Percentiles rank a stretch among this genome's conserved stretches.
phyloP scores from a whole-genome alignment of 1,140 invertebrate species.

The Hycleus phaleratus region DNA sequence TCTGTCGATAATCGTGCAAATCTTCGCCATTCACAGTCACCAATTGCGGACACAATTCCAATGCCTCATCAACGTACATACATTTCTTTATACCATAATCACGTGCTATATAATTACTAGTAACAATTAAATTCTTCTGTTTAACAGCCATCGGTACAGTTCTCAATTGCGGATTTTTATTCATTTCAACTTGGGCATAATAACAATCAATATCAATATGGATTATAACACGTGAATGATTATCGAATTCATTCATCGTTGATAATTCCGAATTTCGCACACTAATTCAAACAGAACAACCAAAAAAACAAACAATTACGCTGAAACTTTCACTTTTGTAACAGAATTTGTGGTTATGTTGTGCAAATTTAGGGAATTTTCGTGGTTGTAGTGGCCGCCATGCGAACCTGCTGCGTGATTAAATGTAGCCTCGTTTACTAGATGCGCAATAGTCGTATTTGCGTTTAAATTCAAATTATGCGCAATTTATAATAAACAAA shows the following conservation, averaged over 20 bases:
- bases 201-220: conserved; percentile 75
- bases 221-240: conserved; percentile 58
- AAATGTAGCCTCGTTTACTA: too few relatives aligned
- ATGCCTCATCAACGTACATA: conserved; percentile 62
- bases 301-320: too few relatives aligned
- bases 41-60: conserved; percentile 58
- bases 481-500: too few relatives aligned
- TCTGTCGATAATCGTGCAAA: conserved; percentile 61
- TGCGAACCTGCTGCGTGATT: background rate
- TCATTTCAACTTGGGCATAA: conserved; percentile 76
- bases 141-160: conserved; percentile 64
- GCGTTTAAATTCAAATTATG: too few relatives aligned
- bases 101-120: conserved; percentile 70
- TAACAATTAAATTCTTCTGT: conserved; percentile 73
- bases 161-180: conserved; percentile 56
- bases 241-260: conserved; percentile 2
- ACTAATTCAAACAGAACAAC: too few relatives aligned
- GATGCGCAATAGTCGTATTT: too few relatives aligned
- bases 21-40: conserved; percentile 67
- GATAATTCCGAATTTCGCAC: too few relatives aligned
- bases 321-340: too few relatives aligned
- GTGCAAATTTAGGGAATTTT: too few relatives aligned
- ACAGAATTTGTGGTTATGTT: too few relatives aligned
- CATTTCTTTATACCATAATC: conserved; percentile 63
- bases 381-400: too few relatives aligned